Evolutionary conservation across 2,113 vertebrate species (phyloP).

Genomic region (Antechinus flavipes): DNA sequence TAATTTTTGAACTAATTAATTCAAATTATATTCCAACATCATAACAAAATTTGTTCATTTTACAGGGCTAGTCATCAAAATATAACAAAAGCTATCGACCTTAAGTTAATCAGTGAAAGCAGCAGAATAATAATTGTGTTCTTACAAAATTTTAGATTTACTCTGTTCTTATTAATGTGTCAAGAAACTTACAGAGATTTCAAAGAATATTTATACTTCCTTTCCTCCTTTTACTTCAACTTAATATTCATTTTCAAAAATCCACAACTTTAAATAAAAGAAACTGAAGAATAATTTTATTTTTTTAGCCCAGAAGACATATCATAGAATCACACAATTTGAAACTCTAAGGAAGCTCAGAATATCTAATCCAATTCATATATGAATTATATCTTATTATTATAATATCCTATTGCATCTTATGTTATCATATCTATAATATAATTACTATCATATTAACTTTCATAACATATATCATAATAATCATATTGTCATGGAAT

Average conservation of each 20-base stretch:
- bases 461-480: neutral
- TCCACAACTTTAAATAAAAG: conserved; percentile 48
- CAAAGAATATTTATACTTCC: conserved; percentile 30
- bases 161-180: conserved; percentile 61
- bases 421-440: neutral
- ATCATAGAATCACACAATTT: neutral
- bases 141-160: conserved; percentile 61
- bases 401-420: neutral
- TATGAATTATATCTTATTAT: neutral
- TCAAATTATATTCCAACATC: conserved; percentile 59
- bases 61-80: conserved; percentile 63
- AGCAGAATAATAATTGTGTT: conserved; percentile 62
- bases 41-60: conserved; percentile 20
- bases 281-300: conserved; percentile 17
- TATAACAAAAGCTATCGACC: conserved; percentile 64
- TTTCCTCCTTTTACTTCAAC: conserved; percentile 38
- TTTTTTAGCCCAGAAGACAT: neutral
- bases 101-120: conserved; percentile 67
- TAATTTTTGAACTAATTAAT: conserved; percentile 50
- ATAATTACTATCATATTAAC: neutral
- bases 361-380: neutral
- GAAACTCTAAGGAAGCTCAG: neutral
- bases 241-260: conserved; percentile 45
- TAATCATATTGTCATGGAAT: neutral
- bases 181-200: conserved; percentile 55